Evolutionary conservation across 2,797 vertebrate genomes (phyloP), one percentile per base, ranked within the genome.

Genomic region (Limnodromus scolopaceus): DNA sequence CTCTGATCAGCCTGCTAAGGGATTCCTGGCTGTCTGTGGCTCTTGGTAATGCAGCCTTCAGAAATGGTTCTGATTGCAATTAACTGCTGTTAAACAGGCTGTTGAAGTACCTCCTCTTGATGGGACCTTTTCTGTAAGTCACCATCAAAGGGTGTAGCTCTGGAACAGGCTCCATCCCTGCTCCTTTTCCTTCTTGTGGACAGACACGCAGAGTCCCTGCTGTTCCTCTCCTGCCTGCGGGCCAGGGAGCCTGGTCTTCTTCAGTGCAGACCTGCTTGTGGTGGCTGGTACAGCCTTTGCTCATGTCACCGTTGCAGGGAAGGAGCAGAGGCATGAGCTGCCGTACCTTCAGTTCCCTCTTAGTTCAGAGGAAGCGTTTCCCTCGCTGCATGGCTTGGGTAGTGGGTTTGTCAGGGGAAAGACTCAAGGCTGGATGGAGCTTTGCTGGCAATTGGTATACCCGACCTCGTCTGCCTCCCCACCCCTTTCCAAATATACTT

Each of bases 301-400:
- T 45, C 10, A 0, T 9, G 28, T 68, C 60, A 9, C 34, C 6
- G 0, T 34, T 45, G 74, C 16, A 11, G 1, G 1, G 8, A 13
- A 46, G 55, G 32, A 41, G 39, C 7, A 34, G 53, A 39, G 24
- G 22, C 7, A 2, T 48, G 51, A 51, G 16, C 87, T 51, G 55
- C 4, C 3, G 46, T 58, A 1, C 57, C 32, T 41, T 58, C 57
- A 19, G 4, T 39, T 71, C 45, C 28, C 32, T 80, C 9, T 11
- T 65, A 23, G 34, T 23, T 19, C 18, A 48, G 39, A 28, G 34
- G 28, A 71, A 14, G 39, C 10, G 11, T 11, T 83, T 7, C 27
- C 17, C 17, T 28, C 11, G 2, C 28, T 0, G 0, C 5, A 0
- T 39, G 34, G 22, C 3, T 3, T 76, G 16, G 3, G 20, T 10